These are phyloP conservation scores for Drosophila differens DNA, from an alignment of 2,888 invertebrate species.

Conservation along the genomic window DNA sequence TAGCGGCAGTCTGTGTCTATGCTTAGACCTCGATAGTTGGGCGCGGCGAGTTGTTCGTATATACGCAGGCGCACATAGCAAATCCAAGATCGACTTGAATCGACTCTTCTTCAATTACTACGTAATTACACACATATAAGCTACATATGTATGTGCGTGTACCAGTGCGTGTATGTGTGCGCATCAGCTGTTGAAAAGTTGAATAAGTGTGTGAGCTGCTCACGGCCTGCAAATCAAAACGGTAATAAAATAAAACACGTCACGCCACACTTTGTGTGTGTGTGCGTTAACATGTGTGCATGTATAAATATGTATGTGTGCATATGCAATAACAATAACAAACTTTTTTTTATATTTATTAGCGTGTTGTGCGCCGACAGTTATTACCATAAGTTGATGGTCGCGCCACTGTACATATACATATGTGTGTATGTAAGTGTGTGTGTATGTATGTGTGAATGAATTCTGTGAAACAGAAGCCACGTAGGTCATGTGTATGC, in stretches of 20 bases:
- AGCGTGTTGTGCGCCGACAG: slow-evolving; percentile 23
- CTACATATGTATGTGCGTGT: background rate
- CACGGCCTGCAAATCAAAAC: slow-evolving; percentile 43
- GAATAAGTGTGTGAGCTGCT: slow-evolving; percentile 16
- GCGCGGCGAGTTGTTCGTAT: slow-evolving; percentile 44
- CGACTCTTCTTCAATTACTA: slow-evolving; percentile 14
- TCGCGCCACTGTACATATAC: slow-evolving; percentile 39
- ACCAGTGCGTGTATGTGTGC: slow-evolving; percentile 18
- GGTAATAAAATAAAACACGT: slow-evolving; percentile 48
- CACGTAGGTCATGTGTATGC: slow-evolving; percentile 9
- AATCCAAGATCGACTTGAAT: slow-evolving; percentile 55
- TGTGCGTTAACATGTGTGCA: slow-evolving; percentile 1
- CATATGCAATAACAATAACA: slow-evolving; percentile 39
- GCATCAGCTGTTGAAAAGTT: slow-evolving; percentile 53
- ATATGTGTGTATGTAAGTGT: background rate
- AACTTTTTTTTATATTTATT: slow-evolving; percentile 8
- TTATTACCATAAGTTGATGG: slow-evolving; percentile 57
- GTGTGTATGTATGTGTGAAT: slow-evolving; percentile 1
- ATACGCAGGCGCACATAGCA: slow-evolving; percentile 13
- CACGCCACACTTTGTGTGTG: slow-evolving; percentile 20
- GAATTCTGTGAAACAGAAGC: slow-evolving; percentile 4
- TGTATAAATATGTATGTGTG: background rate
- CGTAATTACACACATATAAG: background rate
- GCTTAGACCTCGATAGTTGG: slow-evolving; percentile 79
- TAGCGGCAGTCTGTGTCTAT: slow-evolving; percentile 75